Conservation (phyloP, 2,113 vertebrate species). For the Myotis davidii region DNA sequence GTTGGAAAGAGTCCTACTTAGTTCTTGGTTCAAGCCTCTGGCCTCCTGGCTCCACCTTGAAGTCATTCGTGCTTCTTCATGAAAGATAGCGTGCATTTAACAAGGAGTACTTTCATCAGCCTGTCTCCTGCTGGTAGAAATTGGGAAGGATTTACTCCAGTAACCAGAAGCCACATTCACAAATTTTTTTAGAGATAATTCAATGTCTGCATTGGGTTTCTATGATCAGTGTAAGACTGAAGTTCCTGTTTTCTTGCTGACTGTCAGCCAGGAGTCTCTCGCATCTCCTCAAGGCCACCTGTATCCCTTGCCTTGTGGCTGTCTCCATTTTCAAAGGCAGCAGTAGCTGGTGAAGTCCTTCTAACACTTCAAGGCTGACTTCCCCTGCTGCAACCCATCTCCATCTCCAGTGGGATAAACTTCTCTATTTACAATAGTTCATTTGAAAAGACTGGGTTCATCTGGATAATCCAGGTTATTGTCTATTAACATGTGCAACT, state of each 20-base stretch:
- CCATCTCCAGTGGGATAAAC: not conserved
- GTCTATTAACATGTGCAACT: not conserved
- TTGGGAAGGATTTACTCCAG: not conserved
- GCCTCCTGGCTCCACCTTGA: not conserved
- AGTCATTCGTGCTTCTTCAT: not conserved
- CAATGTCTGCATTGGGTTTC: not conserved
- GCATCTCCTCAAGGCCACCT: not conserved
- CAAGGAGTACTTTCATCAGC: not conserved
- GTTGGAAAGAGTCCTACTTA: not conserved
- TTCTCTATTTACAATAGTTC: not conserved
- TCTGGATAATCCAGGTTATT: not conserved
- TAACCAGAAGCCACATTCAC: not conserved
- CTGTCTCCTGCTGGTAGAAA: not conserved
- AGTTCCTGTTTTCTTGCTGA: not conserved
- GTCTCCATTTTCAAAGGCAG: not conserved
- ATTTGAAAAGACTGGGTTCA: not conserved
- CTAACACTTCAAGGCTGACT: not conserved
- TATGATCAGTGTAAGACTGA: not conserved
- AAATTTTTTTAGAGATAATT: not conserved
- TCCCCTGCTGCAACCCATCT: not conserved
- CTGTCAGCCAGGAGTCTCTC: fast-evolving
- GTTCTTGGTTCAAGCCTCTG: not conserved
- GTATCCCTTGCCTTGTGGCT: not conserved
- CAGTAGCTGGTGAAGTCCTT: not conserved
- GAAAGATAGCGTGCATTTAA: not conserved